Evolutionary conservation across 2,888 invertebrate species (phyloP), one percentile per base, ranked within the genome.

Genomic region (Hermaeophaga mercurialis): DNA sequence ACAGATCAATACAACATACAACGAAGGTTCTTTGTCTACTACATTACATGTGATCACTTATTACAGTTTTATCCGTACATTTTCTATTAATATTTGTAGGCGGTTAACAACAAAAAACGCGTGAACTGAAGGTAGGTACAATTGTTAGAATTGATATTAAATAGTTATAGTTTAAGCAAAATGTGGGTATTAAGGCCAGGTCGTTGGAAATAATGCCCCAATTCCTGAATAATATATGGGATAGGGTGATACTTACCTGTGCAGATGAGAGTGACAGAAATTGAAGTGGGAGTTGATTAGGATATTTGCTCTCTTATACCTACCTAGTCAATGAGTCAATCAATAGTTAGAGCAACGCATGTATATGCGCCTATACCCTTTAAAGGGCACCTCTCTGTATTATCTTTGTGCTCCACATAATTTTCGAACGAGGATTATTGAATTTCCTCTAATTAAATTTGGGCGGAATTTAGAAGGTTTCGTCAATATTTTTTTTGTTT

Each of bases 301-400:
- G 63, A 65, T 67, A 66, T 66, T 65, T 66, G 66, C 66, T 66
- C 63, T 66, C 62, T 64, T 60, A 62, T 65, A 64, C 59, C 61
- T 65, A 65, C 59, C 56, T 63, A 64, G 63, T 68, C 65, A 69
- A 69, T 68, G 67, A 69, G 66, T 67, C 67, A 69, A 69, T 69
- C 69, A 67, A 69, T 69, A 69, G 68, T 66, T 61, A 63, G 39
- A 52, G 65, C 63, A 67, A 67, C 62, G 67, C 67, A 67, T 67
- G 66, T 66, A 69, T 69, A 67, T 67, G 68, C 67, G 68, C 68
- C 57, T 43, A 52, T 56, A 44, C 43, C 58, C 56, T 59, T 59
- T 56, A 54, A 58, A 59, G 56, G 48, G 52, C 59, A 61, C 61
- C 50, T 62, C 55, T 54, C 54, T 22, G 39, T 45, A 45, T 45